These are phyloP conservation scores for Eupristina koningsbergeri DNA, from an alignment of 1,140 invertebrate species.

Conservation along the genomic window DNA sequence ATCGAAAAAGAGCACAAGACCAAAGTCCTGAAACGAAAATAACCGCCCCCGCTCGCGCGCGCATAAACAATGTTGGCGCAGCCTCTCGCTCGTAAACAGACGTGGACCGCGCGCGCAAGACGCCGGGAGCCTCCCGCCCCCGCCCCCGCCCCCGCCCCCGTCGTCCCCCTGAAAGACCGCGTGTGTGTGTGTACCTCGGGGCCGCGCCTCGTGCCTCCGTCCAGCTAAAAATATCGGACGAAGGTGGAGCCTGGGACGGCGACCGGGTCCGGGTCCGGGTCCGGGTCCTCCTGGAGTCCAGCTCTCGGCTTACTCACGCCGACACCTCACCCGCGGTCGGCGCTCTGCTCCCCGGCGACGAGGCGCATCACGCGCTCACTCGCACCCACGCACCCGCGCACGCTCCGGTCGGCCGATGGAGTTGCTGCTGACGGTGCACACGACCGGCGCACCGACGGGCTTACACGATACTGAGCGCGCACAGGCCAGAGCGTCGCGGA, in stretches of 20 bases:
- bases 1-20: background rate
- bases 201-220: background rate
- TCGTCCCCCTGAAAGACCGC: no score
- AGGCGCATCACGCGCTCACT: constrained; percentile 6
- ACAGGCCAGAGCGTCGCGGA: constrained; percentile 36
- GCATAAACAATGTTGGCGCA: constrained; percentile 12
- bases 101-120: background rate
- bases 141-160: no score
- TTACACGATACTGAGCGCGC: constrained; percentile 48
- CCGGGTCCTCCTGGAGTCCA: background rate
- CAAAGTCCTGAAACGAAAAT: background rate
- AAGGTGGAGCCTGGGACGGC: background rate
- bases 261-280: background rate
- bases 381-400: constrained; percentile 9
- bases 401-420: background rate
- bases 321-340: background rate
- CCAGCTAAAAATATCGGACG: constrained; percentile 11
- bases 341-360: background rate
- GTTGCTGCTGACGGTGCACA: background rate
- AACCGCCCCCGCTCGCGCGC: background rate
- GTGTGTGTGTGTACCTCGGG: background rate
- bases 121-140: background rate
- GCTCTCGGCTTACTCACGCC: background rate
- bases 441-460: constrained; percentile 28
- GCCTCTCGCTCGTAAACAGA: constrained; percentile 6